Evolutionary conservation across 1,140 invertebrate species (phyloP), one percentile per base, ranked within the genome.

Genomic region (Lasioglossum albipes): DNA sequence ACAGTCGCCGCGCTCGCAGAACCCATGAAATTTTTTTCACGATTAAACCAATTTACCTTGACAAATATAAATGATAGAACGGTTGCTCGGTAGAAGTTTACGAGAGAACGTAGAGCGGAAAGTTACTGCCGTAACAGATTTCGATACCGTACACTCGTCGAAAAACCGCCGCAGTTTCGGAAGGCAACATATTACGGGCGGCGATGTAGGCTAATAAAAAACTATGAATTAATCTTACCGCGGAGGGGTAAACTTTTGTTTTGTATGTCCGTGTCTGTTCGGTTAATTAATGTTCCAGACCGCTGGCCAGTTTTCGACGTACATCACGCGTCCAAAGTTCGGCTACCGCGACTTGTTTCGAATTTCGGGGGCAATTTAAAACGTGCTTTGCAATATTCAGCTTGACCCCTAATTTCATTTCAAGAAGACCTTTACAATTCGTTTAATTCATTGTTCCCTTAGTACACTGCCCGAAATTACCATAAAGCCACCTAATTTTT

Each of bases 251-350:
- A 57, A 75, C 20, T 68, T 52, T 36, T 64, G 69, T 79, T 72
- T 31, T 20, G 31, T 31, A 5, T 7, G 68, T 52, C 62, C 6
- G 65, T 66, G 61, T 74, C 42, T 27, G n/a, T 61, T 61, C 6
- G 61, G 41, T 16, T 79, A 79, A 79, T 79, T 79, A 73, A 65
- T 70, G 36, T 57, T 79, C 27, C 69, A 27, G 22, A 61, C 6
- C 52, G 52, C 31, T 1, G 18, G 12, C 49, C 42, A 18, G 7
- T 10, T 45, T 27, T 49, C 68, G 7, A 27, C 7, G 16, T 70
- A n/a, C 57, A 2, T 9, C 6, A 20, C 20, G 20, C 57, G 20
- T 20, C 16, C 18, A 9, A n/a, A n/a, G 57, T 59, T 59, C 57
- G 18, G 20, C 5, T 7, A n/a, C 20, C 18, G 2, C 57, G 20